Base-by-base conservation (phyloP, 2,797 vertebrate genomes). In the Clarias fuscus region DNA sequence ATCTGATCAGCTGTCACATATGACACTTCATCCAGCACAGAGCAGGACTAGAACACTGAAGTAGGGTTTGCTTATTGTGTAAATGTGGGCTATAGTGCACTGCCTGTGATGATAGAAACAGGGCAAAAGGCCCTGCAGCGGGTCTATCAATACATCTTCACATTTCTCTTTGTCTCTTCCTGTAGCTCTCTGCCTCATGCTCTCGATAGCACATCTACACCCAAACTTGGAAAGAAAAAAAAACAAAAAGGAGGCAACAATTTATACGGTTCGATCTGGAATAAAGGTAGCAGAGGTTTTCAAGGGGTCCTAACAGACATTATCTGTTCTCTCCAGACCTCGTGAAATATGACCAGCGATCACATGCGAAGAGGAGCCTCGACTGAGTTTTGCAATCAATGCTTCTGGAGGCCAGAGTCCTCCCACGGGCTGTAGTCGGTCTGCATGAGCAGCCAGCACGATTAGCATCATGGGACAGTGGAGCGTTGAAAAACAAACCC, bases 91-190 rank as follows among this genome's bases (percentile, higher is more conserved):
- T 64, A 43, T 68, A 83, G 77, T 85, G 61, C 58, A 73, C 33
- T n/a, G 83, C 17, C 71, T 86, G 65, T 84, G 62, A 67, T 83
- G 72, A 67, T 67, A 73, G 24, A 70, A 91, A 84, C 86, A 2
- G 75, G 75, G 90, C 90, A 91, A 90, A 92, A 91, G 91, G 91
- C 86, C 85, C 84, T 78, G 70, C 81, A 80, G 75, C 81, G 48
- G 64, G 91, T 92, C 89, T 91, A 88, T 90, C 91, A 93, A 93
- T 92, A 92, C 88, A 87, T 90, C 90, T 81, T 62, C 88, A 89
- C 75, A 64, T 65, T 80, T 71, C 76, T 85, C 59, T 65, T 68
- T 83, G 48, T 72, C 48, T 75, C 79, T 77, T 72, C 4, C 77
- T 65, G 59, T 75, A 82, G 43, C 43, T 62, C 65, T 64, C 61